phyloP scores from a whole-genome alignment of 1,140 invertebrate genomes.

The Drosophila arawakana region DNA sequence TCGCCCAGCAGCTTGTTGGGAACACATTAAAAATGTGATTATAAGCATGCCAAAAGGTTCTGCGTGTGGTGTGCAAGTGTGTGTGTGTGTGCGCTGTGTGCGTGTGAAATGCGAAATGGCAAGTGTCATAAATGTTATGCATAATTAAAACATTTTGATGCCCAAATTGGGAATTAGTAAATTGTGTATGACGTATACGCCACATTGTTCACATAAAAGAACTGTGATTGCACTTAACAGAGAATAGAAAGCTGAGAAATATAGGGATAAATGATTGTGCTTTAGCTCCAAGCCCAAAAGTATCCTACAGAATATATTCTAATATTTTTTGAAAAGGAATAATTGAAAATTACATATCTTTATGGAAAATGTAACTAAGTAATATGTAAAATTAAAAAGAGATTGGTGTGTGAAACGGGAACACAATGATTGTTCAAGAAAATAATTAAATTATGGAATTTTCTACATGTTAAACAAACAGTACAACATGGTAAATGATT shows the following conservation, averaged over 20 bases:
- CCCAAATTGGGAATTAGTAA: conserved; percentile 63
- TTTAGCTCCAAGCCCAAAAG: background rate
- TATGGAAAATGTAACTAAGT: background rate
- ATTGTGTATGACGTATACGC: conserved; percentile 41
- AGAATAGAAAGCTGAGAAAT: background rate
- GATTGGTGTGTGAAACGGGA: no score
- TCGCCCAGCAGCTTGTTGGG: conserved; percentile 43
- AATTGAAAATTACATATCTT: background rate
- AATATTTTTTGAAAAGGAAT: no score
- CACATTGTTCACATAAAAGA: background rate
- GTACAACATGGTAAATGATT: no score
- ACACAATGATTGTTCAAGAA: no score
- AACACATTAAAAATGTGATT: conserved; percentile 76
- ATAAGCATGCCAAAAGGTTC: conserved; percentile 40
- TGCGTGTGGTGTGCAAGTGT: conserved; percentile 18
- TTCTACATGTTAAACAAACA: no score
- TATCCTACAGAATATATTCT: conserved; percentile 10
- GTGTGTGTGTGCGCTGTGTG: conserved; percentile 24
- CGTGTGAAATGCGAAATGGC: conserved; percentile 49
- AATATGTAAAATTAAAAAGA: no score
- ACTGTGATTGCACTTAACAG: conserved; percentile 1
- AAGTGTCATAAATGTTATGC: conserved; percentile 67
- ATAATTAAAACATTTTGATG: conserved; percentile 71
- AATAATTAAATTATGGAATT: no score
- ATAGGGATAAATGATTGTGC: background rate